Conservation (phyloP, 2,888 invertebrate genomes). For the Agrenia bidenticulata region DNA sequence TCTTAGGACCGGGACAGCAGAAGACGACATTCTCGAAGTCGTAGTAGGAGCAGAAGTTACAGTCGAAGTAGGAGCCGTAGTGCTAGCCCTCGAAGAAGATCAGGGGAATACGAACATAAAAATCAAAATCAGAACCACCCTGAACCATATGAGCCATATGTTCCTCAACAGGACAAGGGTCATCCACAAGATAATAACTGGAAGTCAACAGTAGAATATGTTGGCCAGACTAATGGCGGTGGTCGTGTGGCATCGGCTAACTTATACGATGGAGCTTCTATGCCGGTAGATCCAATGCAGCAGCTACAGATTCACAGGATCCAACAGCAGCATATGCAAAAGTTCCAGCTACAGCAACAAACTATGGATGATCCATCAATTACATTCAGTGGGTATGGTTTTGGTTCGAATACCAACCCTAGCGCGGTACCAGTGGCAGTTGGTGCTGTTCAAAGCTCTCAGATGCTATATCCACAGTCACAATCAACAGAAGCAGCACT, state of each 20-base stretch:
- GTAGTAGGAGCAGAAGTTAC: conserved; percentile 42
- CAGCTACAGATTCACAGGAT: conserved; percentile 21
- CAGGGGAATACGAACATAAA: conserved; percentile 17
- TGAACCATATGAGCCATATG: conserved; percentile 8
- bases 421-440: not conserved
- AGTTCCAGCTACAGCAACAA: not conserved
- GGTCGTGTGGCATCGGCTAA: not conserved
- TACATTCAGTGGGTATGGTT: conserved; percentile 12
- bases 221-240: not conserved
- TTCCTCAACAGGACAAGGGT: not conserved
- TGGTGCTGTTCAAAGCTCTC: conserved; percentile 3
- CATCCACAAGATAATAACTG: not conserved
- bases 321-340: conserved; percentile 22
- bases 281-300: not conserved
- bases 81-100: conserved; percentile 31
- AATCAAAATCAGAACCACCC: conserved; percentile 5
- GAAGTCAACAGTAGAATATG: conserved; percentile 4
- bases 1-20: conserved; percentile 44
- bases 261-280: not conserved
- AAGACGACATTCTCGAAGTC: conserved; percentile 34
- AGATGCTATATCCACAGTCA: conserved; percentile 8
- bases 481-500: not conserved
- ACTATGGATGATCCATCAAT: conserved; percentile 13
- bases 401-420: not conserved
- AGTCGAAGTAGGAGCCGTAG: conserved; percentile 37